Percentiles rank a stretch among this genome's conserved stretches.
Conservation (phyloP, 2,888 invertebrate genomes). For the Zele albiditarsus region DNA sequence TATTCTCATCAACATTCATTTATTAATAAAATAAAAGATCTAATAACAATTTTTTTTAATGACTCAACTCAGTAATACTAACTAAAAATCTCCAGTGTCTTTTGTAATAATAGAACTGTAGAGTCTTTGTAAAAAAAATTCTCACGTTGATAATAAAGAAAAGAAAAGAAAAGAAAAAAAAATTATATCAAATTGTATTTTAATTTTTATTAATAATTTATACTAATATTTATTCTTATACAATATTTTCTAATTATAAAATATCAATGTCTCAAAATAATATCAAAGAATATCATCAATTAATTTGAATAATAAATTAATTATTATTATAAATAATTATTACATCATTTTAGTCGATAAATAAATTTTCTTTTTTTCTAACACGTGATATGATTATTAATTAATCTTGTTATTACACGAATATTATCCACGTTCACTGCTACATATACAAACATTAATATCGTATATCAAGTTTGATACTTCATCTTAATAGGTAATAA, state of each 20-base stretch:
- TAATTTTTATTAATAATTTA: no score
- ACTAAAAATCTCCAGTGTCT: conserved; percentile 2
- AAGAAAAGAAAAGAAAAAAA: background rate
- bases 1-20: background rate
- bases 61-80: background rate
- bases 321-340: background rate
- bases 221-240: no score
- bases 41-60: background rate
- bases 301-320: background rate
- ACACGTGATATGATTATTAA: background rate
- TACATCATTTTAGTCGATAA: background rate
- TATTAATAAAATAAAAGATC: background rate
- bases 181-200: no score
- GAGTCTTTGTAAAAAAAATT: background rate
- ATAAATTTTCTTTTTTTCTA: background rate
- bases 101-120: background rate
- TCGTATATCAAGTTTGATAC: conserved; percentile 24
- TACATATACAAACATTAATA: background rate
- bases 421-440: background rate
- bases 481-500: conserved; percentile 31
- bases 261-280: no score
- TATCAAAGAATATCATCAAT: background rate
- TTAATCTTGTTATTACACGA: background rate
- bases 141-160: no score
- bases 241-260: no score